Evolutionary conservation across 2,113 vertebrate species (phyloP).

Genomic region (Nesogale talazaci): DNA sequence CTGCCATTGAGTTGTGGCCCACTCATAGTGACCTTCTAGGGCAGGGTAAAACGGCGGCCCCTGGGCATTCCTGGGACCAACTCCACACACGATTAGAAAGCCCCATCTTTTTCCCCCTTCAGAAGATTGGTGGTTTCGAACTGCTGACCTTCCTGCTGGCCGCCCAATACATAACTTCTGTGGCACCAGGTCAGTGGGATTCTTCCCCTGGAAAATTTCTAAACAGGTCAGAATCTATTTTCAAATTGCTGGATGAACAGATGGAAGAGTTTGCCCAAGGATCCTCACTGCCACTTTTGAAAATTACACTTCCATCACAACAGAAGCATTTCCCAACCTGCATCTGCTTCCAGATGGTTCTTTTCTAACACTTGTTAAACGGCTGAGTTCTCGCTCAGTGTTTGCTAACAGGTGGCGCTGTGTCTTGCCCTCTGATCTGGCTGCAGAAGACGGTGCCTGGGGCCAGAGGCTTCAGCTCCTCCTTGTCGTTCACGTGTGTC

Average conservation of each 20-base stretch:
- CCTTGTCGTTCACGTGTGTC: background rate
- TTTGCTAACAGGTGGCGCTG: background rate
- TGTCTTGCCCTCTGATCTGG: background rate
- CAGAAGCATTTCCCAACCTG: background rate
- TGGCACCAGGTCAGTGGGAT: background rate
- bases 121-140: too few species aligned
- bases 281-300: background rate
- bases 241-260: slow-evolving; percentile 23
- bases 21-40: too few species aligned
- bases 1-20: too few species aligned
- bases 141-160: too few species aligned
- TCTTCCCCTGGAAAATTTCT: slow-evolving; percentile 48
- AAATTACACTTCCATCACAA: background rate
- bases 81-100: too few species aligned
- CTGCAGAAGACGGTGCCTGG: background rate
- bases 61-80: too few species aligned
- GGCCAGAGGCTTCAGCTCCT: background rate
- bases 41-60: too few species aligned
- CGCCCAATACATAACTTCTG: too few species aligned
- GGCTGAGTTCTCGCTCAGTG: background rate
- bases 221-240: slow-evolving; percentile 48
- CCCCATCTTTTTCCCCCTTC: too few species aligned
- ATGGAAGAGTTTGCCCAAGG: background rate
- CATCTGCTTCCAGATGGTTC: background rate
- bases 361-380: background rate